Percentiles rank a stretch among this genome's conserved stretches.
Conservation (phyloP, 1,140 invertebrate genomes). For the Drosophila oshimai region DNA sequence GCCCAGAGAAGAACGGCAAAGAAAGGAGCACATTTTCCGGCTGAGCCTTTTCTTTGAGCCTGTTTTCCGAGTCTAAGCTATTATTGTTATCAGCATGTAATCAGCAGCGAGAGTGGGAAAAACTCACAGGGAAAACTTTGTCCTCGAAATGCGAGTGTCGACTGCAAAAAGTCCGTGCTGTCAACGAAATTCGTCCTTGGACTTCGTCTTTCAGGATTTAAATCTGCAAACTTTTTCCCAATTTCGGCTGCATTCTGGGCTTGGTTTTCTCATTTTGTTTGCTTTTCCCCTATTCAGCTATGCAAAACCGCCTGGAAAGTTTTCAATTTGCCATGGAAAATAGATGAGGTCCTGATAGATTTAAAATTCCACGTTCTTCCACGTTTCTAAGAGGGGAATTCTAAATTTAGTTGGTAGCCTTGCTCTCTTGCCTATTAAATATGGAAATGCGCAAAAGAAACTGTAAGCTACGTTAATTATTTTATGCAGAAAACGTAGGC, state of each 20-base stretch:
- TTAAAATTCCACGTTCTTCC: neutral
- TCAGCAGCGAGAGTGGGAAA: constrained; percentile 24
- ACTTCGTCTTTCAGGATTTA: constrained; percentile 7
- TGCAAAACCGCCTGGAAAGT: constrained; percentile 36
- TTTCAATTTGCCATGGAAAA: constrained; percentile 45
- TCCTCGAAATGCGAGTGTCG: constrained; percentile 36
- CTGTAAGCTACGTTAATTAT: constrained; percentile 69
- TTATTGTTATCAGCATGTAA: constrained; percentile 61
- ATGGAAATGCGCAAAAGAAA: constrained; percentile 60
- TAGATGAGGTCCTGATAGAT: constrained; percentile 16
- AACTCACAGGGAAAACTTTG: constrained; percentile 35
- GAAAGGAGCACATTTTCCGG: constrained; percentile 47
- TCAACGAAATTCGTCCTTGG: constrained; percentile 25
- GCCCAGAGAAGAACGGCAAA: neutral
- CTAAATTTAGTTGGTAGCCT: constrained; percentile 16
- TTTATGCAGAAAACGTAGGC: constrained; percentile 53
- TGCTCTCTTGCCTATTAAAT: constrained; percentile 47
- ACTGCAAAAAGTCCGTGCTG: constrained; percentile 25
- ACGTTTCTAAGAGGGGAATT: neutral
- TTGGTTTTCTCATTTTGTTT: constrained; percentile 6
- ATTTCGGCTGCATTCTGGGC: constrained; percentile 22
- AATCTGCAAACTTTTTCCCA: constrained; percentile 19
- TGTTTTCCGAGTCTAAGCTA: constrained; percentile 31
- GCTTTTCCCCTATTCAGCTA: neutral
- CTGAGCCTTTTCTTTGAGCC: constrained; percentile 8